Evolutionary conservation across 1,140 invertebrate species (phyloP).

Genomic region (Drosophila kurseongensis): DNA sequence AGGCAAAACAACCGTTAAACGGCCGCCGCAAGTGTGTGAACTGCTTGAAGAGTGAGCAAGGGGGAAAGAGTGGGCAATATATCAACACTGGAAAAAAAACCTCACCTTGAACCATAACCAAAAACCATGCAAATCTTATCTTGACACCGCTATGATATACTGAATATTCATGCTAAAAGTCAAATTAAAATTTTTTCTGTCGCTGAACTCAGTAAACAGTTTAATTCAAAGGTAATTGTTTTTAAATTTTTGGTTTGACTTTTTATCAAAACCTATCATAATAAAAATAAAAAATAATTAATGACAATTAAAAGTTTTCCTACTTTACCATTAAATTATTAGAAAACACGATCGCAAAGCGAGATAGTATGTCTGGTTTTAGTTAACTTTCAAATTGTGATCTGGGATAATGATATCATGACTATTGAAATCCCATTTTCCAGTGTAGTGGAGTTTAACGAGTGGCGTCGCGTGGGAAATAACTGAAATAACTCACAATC

Average conservation of each 20-base stretch:
- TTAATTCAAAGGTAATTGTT: too few species aligned
- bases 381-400: neutral
- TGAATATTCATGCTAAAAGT: too few species aligned
- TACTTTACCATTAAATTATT: neutral
- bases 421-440: neutral
- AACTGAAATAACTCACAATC: slow-evolving; percentile 15
- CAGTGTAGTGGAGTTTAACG: slow-evolving; percentile 6
- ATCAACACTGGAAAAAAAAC: slow-evolving; percentile 8
- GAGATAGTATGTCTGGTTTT: neutral
- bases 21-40: slow-evolving; percentile 43
- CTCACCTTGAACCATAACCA: too few species aligned
- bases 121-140: too few species aligned
- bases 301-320: too few species aligned
- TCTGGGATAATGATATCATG: neutral
- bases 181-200: too few species aligned
- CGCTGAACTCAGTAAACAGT: too few species aligned
- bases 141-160: too few species aligned
- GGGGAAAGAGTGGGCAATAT: neutral
- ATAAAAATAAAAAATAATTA: too few species aligned
- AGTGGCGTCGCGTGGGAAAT: slow-evolving; percentile 28
- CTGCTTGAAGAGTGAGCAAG: neutral
- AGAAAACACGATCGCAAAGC: neutral
- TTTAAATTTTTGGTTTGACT: too few species aligned
- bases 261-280: too few species aligned
- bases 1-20: slow-evolving; percentile 46